phyloP scores from a whole-genome alignment of 53 echinoderm and acorn worm species.

The Paelopatides confundens region DNA sequence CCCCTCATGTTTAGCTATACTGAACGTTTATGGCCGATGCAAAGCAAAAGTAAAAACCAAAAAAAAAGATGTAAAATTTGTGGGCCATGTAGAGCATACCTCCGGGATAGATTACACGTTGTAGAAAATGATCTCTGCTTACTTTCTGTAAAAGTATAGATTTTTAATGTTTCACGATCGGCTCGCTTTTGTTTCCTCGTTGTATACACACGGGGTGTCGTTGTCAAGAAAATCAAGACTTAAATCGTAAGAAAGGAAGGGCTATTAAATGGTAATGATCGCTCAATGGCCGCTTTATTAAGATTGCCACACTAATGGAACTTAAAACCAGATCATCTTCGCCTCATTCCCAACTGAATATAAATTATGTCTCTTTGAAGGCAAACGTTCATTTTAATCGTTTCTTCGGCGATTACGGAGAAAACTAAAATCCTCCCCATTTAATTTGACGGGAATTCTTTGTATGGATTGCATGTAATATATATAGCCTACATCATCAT shows the following conservation, averaged over 20 bases:
- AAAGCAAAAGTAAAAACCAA: too few species aligned
- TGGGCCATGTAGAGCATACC: constrained; percentile 23
- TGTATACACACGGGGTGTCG: constrained; percentile 17
- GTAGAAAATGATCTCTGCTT: constrained; percentile 11
- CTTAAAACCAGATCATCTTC: constrained; percentile 23
- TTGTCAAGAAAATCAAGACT: background rate
- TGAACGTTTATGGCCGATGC: constrained; percentile 10
- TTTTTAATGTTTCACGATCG: constrained; percentile 12
- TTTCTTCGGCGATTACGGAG: background rate
- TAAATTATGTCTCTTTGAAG: constrained; percentile 24
- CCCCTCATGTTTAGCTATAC: constrained; percentile 27
- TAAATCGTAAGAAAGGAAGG: too few species aligned
- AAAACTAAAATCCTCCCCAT: background rate
- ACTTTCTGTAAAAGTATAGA: background rate
- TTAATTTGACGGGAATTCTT: too few species aligned
- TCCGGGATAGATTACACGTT: constrained; percentile 24
- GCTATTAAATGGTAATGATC: constrained; percentile 25
- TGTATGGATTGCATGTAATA: too few species aligned
- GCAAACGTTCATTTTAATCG: background rate
- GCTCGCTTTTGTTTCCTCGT: background rate
- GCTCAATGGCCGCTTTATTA: background rate
- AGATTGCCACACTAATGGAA: background rate
- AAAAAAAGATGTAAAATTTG: constrained; percentile 28
- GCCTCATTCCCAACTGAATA: constrained; percentile 24
- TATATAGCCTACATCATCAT: too few species aligned